A percentile compares a stretch with the other conserved stretches of the same genome.
phyloP scores from a whole-genome alignment of 2,888 invertebrate genomes.

The Leptopilina syphax region DNA sequence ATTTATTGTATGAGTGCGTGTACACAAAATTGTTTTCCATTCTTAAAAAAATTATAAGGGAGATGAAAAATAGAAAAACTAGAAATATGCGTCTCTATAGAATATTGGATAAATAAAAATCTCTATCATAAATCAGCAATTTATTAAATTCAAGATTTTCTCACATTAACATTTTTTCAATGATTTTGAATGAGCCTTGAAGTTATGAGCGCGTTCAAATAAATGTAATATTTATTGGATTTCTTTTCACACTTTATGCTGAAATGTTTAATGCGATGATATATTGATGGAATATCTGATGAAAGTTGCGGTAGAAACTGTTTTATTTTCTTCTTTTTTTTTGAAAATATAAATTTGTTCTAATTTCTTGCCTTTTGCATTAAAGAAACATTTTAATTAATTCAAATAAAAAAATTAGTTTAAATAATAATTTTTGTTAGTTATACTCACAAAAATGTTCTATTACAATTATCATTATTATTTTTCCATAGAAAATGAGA shows the following conservation, averaged over 20 bases:
- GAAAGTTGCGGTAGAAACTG: too few species aligned
- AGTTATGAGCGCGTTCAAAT: background rate
- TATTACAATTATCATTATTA: too few species aligned
- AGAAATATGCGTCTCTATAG: too few species aligned
- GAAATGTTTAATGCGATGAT: background rate
- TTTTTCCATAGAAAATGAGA: too few species aligned
- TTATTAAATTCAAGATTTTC: slow-evolving; percentile 1
- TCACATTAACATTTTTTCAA: slow-evolving; percentile 3
- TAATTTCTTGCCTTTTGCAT: too few species aligned
- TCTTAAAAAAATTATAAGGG: background rate
- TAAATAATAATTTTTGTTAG: too few species aligned
- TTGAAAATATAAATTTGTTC: too few species aligned
- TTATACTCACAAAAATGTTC: too few species aligned
- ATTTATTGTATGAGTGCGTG: background rate
- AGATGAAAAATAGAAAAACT: background rate
- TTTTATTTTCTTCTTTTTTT: too few species aligned
- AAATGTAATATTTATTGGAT: slow-evolving; percentile 8
- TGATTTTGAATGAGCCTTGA: background rate
- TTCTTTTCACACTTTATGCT: slow-evolving; percentile 8
- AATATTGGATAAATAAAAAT: background rate
- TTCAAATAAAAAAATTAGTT: too few species aligned
- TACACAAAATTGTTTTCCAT: background rate
- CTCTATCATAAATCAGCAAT: background rate
- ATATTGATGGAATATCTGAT: too few species aligned
- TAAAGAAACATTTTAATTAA: too few species aligned